A percentile compares a stretch with the other conserved stretches of the same genome.
Conservation (phyloP, 2,113 vertebrate species). For the Herpetotheres cachinnans region DNA sequence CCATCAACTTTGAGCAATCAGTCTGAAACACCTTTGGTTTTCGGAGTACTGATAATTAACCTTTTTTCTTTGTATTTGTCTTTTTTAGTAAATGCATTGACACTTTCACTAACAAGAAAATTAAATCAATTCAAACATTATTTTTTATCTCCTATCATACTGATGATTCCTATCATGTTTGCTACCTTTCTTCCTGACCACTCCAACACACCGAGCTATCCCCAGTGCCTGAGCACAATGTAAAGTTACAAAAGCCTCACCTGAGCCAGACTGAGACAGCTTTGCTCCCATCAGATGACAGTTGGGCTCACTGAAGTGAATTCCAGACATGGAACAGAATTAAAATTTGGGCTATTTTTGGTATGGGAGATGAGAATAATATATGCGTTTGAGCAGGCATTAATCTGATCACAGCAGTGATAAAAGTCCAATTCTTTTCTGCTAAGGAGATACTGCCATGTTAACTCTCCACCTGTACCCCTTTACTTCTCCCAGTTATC, state of each 20-base stretch:
- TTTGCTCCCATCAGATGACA: accelerated
- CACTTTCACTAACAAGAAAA: background rate
- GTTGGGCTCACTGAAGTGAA: background rate
- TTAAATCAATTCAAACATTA: background rate
- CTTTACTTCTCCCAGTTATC: background rate
- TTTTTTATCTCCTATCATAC: background rate
- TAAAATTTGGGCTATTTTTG: background rate
- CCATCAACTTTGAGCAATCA: background rate
- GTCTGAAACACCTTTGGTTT: background rate
- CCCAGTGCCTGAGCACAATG: background rate
- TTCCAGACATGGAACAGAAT: background rate
- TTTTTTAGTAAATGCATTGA: background rate
- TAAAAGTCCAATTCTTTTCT: background rate
- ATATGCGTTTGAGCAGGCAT: background rate
- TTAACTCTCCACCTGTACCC: background rate
- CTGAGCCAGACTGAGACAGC: background rate
- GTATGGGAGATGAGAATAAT: background rate
- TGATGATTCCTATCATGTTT: background rate
- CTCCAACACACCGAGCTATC: background rate
- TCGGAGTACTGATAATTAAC: background rate
- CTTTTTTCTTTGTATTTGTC: background rate
- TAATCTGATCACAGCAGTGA: background rate
- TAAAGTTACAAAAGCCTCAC: background rate
- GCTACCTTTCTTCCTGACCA: background rate
- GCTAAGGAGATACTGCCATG: background rate